Evolutionary conservation across 2,888 invertebrate species (phyloP), one percentile per base, ranked within the genome.

Genomic region (Lasioglossum leucozonium): DNA sequence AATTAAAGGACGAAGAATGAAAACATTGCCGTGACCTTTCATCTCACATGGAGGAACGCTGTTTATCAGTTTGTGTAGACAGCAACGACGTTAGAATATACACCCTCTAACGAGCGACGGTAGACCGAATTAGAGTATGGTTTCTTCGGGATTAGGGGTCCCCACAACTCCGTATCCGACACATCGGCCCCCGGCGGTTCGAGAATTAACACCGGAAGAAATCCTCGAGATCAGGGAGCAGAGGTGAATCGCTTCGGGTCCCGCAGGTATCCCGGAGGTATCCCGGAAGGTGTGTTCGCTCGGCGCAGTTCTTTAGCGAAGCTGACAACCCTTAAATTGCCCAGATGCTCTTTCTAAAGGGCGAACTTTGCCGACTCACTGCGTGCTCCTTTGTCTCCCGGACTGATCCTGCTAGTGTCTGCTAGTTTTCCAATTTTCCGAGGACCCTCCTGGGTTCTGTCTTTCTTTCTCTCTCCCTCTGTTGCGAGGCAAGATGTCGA

Each of bases 351-450:
- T 77, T 72, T 79, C 72, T 55, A 51, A 34, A 18, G 55, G 62
- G 30, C n/a, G 37, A 71, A 88, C 74, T 82, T 88, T 74, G 76
- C 30, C 55, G 51, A 51, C 1, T 42, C 42, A 10, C 42, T 10
- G n/a, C 16, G 26, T 40, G 82, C 58, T 76, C 69, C 79, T 83
- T 83, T 77, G 86, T 88, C 81, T 83, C 79, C 79, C 77, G 79
- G 76, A 62, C 42, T 65, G 83, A 86, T 82, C 77, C 83, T 75
- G 62, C 16, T 71, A 26, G 72, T n/a, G n/a, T 75, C 74, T 84
- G 88, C 84, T 84, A 88, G 81, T 84, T 88, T 84, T 82, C 85
- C 89, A 83, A 89, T 89, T 87, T 89, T 89, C 83, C 78, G 71
- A 84, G 75, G 69, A 79, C 77, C 77, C 72, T 30, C 4, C 3